Evolutionary conservation across 2,888 invertebrate genomes (phyloP), one percentile per base, ranked within the genome.

Genomic region (Diloba caeruleocephala): DNA sequence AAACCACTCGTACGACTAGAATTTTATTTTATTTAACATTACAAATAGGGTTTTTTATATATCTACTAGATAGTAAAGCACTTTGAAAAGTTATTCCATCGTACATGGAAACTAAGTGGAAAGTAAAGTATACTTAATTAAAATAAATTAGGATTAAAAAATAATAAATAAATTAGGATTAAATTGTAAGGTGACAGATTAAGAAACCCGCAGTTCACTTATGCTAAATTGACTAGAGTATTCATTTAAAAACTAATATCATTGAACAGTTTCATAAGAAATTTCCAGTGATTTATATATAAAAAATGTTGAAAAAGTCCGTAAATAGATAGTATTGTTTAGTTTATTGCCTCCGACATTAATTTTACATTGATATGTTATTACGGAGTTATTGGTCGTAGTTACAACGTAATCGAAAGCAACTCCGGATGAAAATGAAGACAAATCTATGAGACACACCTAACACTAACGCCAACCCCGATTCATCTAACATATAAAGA

Each of bases 61-160:
- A 90, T 85, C 87, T 90, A 92, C 89, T 89, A 91, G 89, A 92
- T 92, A 93, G 92, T 93, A 93, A 93, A 93, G 93, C 93, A 93
- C 93, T 93, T 93, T 88, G 90, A 92, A 91, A 91, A 89, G 83
- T 89, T 90, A 82, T 84, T 84, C 84, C 87, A 88, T 84, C 72
- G 63, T 71, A 62, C 67, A 82, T 86, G 87, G 85, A 85, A 84
- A 84, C 78, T 52, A 52, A 78, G 67, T 66, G 57, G 66, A 61
- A 73, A 74, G 59, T 53, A 61, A 67, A 56, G 25, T 42, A 21
- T 55, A 37, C 4, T 28, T 42, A 29, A 33, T 32, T 23, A 33
- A 56, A 57, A 29, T 45, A 54, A 52, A 25, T 36, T 45, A 13
- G 23, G 38, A 7, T 10, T 46, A 32, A 26, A 51, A 38, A 33